phyloP scores from a whole-genome alignment of 2,113 vertebrate species.

The Zingel zingel region DNA sequence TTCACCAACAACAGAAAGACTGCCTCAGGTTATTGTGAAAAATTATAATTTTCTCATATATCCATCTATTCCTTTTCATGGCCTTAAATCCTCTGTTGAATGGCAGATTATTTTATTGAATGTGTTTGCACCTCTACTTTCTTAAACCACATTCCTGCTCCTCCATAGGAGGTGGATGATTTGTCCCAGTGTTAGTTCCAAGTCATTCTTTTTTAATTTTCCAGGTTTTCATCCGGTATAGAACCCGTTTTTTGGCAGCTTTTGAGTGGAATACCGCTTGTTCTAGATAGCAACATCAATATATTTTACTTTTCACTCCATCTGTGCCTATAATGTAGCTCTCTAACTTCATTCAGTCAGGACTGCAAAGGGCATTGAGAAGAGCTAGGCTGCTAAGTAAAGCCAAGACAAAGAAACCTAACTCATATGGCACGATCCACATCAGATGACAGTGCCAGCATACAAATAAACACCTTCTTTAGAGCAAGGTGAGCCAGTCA shows the following conservation, averaged over 20 bases:
- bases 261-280: slow-evolving; percentile 33
- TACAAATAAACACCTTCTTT: slow-evolving; percentile 48
- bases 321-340: slow-evolving; percentile 10
- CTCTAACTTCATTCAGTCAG: slow-evolving; percentile 25
- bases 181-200: slow-evolving; percentile 53
- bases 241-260: slow-evolving; percentile 32
- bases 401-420: slow-evolving; percentile 48
- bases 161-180: slow-evolving; percentile 58
- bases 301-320: slow-evolving; percentile 41
- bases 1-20: slow-evolving; percentile 13
- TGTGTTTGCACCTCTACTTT: slow-evolving; percentile 51
- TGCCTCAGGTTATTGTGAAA: slow-evolving; percentile 12
- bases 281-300: slow-evolving; percentile 45
- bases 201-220: slow-evolving; percentile 28
- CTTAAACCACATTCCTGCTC: slow-evolving; percentile 56
- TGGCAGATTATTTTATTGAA: slow-evolving; percentile 63
- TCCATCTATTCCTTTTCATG: slow-evolving; percentile 32
- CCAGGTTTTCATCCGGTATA: slow-evolving; percentile 53
- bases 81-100: slow-evolving; percentile 22
- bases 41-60: slow-evolving; percentile 42
- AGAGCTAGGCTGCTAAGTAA: not conserved
- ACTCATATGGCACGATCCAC: slow-evolving; percentile 23
- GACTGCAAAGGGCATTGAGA: slow-evolving; percentile 27
- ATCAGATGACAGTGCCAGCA: slow-evolving; percentile 27
- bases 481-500: slow-evolving; percentile 21